Evolutionary conservation across 2,113 vertebrate species (phyloP).

Genomic region (Paratilapia polleni): DNA sequence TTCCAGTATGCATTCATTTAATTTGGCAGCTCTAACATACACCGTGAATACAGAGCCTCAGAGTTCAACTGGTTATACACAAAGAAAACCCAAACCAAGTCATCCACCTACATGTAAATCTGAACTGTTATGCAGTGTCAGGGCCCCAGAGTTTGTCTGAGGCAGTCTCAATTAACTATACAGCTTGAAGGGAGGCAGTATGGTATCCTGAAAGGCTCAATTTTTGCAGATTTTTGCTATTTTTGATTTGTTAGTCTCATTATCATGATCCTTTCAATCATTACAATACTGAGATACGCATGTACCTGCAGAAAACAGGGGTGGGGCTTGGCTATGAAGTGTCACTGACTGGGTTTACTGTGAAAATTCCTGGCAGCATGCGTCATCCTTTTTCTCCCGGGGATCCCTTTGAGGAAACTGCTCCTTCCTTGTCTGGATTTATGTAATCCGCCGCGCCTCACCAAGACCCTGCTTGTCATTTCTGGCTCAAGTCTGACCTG

Average conservation of each 20-base stretch:
- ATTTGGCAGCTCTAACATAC: neutral
- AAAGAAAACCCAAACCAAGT: neutral
- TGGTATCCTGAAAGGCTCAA: neutral
- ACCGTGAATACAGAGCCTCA: neutral
- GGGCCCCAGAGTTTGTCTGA: too few relatives aligned
- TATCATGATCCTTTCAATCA: neutral
- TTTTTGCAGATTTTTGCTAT: neutral
- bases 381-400: slow-evolving; percentile 1
- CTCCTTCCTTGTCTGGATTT: slow-evolving; percentile 39
- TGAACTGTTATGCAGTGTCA: too few relatives aligned
- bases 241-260: too few relatives aligned
- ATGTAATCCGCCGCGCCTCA: slow-evolving; percentile 36
- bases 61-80: neutral
- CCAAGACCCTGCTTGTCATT: neutral
- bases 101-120: too few relatives aligned
- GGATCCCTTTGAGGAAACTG: slow-evolving; percentile 38
- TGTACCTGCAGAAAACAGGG: neutral
- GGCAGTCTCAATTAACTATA: neutral
- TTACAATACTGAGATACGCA: neutral
- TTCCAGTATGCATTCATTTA: neutral
- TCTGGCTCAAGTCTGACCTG: slow-evolving; percentile 32
- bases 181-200: neutral
- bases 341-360: neutral
- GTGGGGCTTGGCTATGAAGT: neutral
- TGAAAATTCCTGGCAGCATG: slow-evolving; percentile 9